Percentiles rank a stretch among this genome's conserved stretches.
phyloP scores from a whole-genome alignment of 2,888 invertebrate species.

The Tortricodes alternella region DNA sequence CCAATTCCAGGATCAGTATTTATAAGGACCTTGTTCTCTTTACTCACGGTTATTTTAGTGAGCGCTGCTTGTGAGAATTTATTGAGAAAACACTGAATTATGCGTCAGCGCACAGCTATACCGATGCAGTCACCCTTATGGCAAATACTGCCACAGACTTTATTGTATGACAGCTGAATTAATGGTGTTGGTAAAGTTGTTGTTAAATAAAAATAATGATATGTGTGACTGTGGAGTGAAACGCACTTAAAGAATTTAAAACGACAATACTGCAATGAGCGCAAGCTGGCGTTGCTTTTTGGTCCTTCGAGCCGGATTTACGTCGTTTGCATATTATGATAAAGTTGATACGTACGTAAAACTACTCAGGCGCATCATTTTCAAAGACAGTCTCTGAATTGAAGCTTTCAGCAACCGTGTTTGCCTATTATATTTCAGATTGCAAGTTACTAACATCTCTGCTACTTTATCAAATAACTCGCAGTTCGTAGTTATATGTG shows the following conservation, averaged over 20 bases:
- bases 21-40: constrained; percentile 47
- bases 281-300: too few relatives aligned
- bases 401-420: too few relatives aligned
- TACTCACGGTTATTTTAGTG: constrained; percentile 48
- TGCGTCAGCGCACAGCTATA: constrained; percentile 39
- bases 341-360: too few relatives aligned
- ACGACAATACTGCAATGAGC: too few relatives aligned
- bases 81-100: constrained; percentile 42
- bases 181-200: not conserved
- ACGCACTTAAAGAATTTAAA: not conserved
- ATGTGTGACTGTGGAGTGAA: not conserved
- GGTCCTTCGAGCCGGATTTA: too few relatives aligned
- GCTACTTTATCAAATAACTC: too few relatives aligned
- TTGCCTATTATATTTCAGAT: too few relatives aligned
- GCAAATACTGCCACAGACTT: not conserved
- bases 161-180: not conserved
- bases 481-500: too few relatives aligned
- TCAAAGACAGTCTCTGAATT: too few relatives aligned
- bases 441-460: too few relatives aligned
- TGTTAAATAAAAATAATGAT: not conserved
- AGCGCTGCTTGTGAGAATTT: constrained; percentile 27
- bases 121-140: constrained; percentile 32
- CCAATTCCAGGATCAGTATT: constrained; percentile 42
- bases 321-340: too few relatives aligned
- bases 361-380: too few relatives aligned